Evolutionary conservation across 2,797 vertebrate species (phyloP), one percentile per base, ranked within the genome.

Genomic region (Chelon auratus): DNA sequence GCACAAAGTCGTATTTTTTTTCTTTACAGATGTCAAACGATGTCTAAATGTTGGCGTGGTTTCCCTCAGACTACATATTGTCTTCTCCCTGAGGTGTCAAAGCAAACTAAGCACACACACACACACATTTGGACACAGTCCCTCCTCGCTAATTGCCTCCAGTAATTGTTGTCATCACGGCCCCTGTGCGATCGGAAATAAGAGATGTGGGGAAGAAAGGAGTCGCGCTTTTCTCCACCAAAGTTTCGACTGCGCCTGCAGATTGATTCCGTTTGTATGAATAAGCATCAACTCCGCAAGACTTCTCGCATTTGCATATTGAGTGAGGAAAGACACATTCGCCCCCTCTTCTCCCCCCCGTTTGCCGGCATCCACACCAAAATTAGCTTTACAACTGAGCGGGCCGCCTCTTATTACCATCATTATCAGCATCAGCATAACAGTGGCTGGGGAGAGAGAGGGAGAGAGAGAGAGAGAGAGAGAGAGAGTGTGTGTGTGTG

Each of bases 401-500:
- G 14, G 6, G 4, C 33, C 62, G 20, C 79, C 58, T 84, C 82
- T 80, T 88, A 90, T 92, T 91, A 88, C 83, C 88, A 89, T 91
- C 86, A 87, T 87, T 51, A 87, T 87, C 75, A 65, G 26, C 84
- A 91, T 91, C 88, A 84, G 74, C 88, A 92, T 90, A 79, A 91
- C 88, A 92, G 61, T 57, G 78, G 67, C 68, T 36, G 76, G 17
- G 57, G 68, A 42, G 30, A 33, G 30, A 33, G 30, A 22, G 22
- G 2, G 22, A 22, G 24, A 3, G 24, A 3, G 24, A 26, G 24
- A 26, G 24, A 4, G 24, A 26, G 24, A 26, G 24, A 26, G 24
- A 26, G 24, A 4, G 24, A 3, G 24, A 26, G 24, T 3, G 24
- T 3, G n/a, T n/a, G n/a, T n/a, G n/a, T n/a, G n/a, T n/a, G n/a